Base-by-base conservation (phyloP, 2,888 invertebrate genomes). In the Glaucopsyche alexis region DNA sequence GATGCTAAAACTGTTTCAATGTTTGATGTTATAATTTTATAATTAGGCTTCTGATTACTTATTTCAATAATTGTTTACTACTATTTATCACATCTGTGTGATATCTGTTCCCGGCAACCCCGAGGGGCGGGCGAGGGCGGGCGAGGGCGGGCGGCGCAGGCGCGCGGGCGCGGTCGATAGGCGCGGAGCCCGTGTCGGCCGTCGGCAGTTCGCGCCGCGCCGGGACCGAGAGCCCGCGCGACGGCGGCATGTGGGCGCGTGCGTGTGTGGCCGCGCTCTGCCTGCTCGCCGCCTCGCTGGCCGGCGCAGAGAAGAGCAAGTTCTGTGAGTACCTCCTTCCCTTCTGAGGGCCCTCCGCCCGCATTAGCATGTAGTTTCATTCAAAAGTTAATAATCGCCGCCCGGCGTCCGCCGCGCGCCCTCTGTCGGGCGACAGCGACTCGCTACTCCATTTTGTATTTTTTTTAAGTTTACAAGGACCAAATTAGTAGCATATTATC, bases 271-370 rank as follows among this genome's bases (percentile, higher is more conserved):
- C 85, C 80, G 82, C 88, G 83, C 38, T 60, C 9, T 60, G 60
- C 60, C 29, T 60, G 60, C 83, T 85, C 78, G 81, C 82, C 83
- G 87, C 87, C 81, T 80, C 89, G 77, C 84, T 88, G 77, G 85
- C 87, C 78, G 81, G 83, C 76, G 93, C 91, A 74, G 93, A 93
- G 88, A 93, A 93, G 82, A 93, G 93, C 88, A 93, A 93, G 82
- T 93, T 93, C 88, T 93, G 93, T 93, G 84, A 93, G 93, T 93
- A 76, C 65, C 55, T 38, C 9, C 29, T 29, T 52, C 47, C 14
- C 7, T 40, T 40, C 16, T 13, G 13, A 60, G 29, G 60, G 29
- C 60, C 7, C 29, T 29, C 13, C 11, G 14, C 29, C 55, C 55
- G 3, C 2, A 7, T 19, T 29, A 60, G 13, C 14, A 9, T 13